phyloP scores from a whole-genome alignment of 2,113 vertebrate species.

The Clarias batrachus region DNA sequence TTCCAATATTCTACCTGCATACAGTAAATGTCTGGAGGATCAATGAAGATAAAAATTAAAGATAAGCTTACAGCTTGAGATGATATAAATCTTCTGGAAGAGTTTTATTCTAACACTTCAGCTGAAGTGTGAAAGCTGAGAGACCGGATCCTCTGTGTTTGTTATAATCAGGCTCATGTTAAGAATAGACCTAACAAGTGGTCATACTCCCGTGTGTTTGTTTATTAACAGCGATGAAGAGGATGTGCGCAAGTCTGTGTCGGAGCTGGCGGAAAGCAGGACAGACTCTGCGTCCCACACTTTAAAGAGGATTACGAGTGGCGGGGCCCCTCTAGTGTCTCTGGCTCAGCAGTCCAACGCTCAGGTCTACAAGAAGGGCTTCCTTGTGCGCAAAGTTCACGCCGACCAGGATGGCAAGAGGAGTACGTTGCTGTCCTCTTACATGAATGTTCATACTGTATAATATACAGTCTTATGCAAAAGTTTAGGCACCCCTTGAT shows the following conservation, averaged over 20 bases:
- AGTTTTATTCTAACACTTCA: not conserved
- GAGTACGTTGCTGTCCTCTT: constrained; percentile 72
- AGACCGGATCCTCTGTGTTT: not conserved
- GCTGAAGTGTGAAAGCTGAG: not conserved
- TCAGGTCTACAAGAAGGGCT: constrained; percentile 87
- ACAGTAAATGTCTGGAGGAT: not conserved
- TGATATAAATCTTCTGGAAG: not conserved
- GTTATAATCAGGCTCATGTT: not conserved
- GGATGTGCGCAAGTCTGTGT: constrained; percentile 87
- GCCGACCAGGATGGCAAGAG: constrained; percentile 93
- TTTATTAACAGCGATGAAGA: constrained; percentile 84
- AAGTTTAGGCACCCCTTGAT: too few relatives aligned
- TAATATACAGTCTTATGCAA: too few relatives aligned
- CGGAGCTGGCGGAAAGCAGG: constrained; percentile 81
- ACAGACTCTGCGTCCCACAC: constrained; percentile 87
- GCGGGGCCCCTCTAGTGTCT: constrained; percentile 85
- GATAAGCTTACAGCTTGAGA: not conserved
- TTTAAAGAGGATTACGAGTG: constrained; percentile 84
- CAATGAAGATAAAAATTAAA: not conserved
- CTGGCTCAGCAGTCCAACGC: constrained; percentile 85
- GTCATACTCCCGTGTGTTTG: constrained; percentile 16
- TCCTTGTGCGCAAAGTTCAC: constrained; percentile 93
- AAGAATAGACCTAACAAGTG: not conserved
- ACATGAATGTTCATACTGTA: not conserved
- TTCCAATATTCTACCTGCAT: not conserved